Evolutionary conservation across 2,797 vertebrate species (phyloP), one percentile per base, ranked within the genome.

Genomic region (Sebastes jordani): DNA sequence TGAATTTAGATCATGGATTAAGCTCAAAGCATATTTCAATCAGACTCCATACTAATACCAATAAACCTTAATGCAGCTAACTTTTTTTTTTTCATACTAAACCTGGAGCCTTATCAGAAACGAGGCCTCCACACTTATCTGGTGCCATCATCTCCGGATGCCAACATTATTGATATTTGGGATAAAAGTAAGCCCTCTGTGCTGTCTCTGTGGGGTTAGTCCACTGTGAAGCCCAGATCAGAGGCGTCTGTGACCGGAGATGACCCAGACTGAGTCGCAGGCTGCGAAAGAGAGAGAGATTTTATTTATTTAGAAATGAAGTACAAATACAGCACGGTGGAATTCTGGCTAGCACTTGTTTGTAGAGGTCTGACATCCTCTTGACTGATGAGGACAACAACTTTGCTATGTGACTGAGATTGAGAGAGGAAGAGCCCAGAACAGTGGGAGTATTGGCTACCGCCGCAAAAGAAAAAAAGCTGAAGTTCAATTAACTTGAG

Each of bases 161-260:
- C 85, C 86, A 87, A 63, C 58, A 70, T 75, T 83, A 90, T 80
- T 90, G 88, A 90, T 89, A 88, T 91, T 81, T 83, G 72, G 82
- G 77, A 89, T 91, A 77, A 81, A 91, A 91, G 78, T 79, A 63
- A 78, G 34, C 65, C 68, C 70, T 81, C 68, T 88, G 69, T 76
- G 78, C 72, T 60, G 82, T 77, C 84, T 77, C 88, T 75, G 73
- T 69, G 72, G 84, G 67, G 38, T 80, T 78, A 23, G 65, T 68
- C 68, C 7, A 65, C 86, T 92, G 54, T 92, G 89, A 92, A 89
- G 86, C 73, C 22, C 68, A 80, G 71, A 86, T 92, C 87, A 91
- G 78, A 92, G 75, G 23, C 20, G 4, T 23, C 38, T 62, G 82
- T 86, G 81, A 79, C 82, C 55, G 3, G 64, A 82, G 54, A 81